phyloP scores from a whole-genome alignment of 2,888 invertebrate genomes.

The Callyntrura sp. region DNA sequence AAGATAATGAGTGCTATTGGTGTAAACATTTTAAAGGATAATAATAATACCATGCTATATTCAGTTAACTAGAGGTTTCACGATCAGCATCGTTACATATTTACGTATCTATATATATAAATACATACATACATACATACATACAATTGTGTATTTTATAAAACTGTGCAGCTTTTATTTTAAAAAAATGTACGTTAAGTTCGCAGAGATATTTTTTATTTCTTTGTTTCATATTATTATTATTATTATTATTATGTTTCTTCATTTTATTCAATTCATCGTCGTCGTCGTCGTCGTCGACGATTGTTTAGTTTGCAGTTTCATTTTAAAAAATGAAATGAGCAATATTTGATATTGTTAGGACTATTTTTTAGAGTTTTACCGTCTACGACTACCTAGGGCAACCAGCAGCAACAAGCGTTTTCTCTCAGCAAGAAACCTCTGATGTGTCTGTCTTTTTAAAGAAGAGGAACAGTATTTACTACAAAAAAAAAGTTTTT shows the following conservation, averaged over 20 bases:
- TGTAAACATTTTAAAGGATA: no score
- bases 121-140: neutral
- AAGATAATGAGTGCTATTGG: neutral
- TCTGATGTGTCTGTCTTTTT: neutral
- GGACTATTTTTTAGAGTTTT: constrained; percentile 6
- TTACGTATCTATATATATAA: neutral
- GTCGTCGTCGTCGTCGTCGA: neutral
- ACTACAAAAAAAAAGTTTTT: constrained; percentile 50
- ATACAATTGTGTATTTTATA: neutral
- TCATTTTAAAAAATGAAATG: neutral
- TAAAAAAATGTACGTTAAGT: neutral
- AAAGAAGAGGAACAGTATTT: constrained; percentile 54
- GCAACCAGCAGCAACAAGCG: neutral
- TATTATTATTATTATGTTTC: neutral
- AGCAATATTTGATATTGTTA: neutral
- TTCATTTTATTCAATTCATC: neutral
- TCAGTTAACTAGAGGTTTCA: no score
- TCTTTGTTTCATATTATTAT: constrained; percentile 13
- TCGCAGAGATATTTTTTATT: constrained; percentile 29
- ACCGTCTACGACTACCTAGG: neutral
- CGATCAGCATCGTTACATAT: neutral
- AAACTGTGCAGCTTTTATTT: neutral
- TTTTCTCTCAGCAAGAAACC: neutral
- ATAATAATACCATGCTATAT: no score
- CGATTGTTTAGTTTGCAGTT: neutral